Evolutionary conservation across 2,888 invertebrate species (phyloP), one percentile per base, ranked within the genome.

Genomic region (Hirtodrosophila confusa): DNA sequence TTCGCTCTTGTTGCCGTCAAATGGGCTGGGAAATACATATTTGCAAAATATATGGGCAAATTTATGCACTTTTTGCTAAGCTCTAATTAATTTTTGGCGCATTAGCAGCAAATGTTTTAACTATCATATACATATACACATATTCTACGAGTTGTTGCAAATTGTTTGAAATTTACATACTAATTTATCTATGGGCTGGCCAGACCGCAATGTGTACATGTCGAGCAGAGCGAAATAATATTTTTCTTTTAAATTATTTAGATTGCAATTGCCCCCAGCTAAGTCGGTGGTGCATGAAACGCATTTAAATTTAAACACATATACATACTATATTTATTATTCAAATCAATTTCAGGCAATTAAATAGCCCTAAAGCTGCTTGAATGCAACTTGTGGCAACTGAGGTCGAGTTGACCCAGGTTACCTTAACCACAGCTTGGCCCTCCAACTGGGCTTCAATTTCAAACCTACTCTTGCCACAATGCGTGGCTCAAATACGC

Each of bases 41-140:
- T 11, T 37, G 36, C 27, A 33, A 44, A 35, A 48, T 24, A n/a
- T 61, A 9, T 48, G 31, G 17, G 2, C 11, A n/a, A 40, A 63
- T 54, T 35, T 54, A 70, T 70, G 58, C 24, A 10, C 45, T 57
- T 69, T 54, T 41, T 37, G 37, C 54, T 24, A 35, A 50, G 44
- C 56, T 54, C 35, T 64, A 69, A 69, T 64, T 69, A 69, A 50
- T 69, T 54, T 64, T 48, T 43, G 10, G 31, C 12, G 44, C 17
- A 12, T 24, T 31, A 45, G 40, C 40, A 48, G 40, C 27, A 12
- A 17, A 9, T 44, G 64, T 39, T 50, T 64, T 23, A 37, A 8
- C 51, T 51, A 50, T 8, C 31, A 31, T 31, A 7, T 7, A 31
- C 7, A 31, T 8, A 31, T 31, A 6, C 8, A 31, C 6, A 8